Evolutionary conservation across 1,140 invertebrate species (phyloP).

Genomic region (Wiebesia pumilae): DNA sequence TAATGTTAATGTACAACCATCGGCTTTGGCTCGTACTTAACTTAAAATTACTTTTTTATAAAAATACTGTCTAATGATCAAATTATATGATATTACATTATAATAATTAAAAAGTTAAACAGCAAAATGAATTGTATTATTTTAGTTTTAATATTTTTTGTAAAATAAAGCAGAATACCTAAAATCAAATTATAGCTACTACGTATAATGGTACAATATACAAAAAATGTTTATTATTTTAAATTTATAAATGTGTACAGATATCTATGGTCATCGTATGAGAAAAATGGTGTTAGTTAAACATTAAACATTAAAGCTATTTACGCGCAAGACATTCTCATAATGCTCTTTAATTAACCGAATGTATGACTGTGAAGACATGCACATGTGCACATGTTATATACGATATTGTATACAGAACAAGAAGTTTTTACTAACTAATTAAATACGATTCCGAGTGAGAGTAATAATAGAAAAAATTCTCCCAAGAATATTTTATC

Average conservation of each 20-base stretch:
- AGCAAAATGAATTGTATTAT: too few species aligned
- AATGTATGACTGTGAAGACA: slow-evolving; percentile 16
- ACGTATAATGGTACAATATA: not conserved
- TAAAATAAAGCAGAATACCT: not conserved
- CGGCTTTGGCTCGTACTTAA: not conserved
- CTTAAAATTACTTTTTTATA: not conserved
- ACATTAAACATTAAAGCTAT: too few species aligned
- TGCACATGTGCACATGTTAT: slow-evolving; percentile 39
- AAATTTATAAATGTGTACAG: not conserved
- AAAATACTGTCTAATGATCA: too few species aligned
- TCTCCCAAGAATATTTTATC: slow-evolving; percentile 17
- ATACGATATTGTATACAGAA: slow-evolving; percentile 45
- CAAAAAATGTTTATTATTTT: not conserved
- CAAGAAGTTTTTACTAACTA: slow-evolving; percentile 19
- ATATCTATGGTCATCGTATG: not conserved
- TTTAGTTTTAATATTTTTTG: not conserved
- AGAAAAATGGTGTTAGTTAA: not conserved
- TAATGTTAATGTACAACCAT: not conserved
- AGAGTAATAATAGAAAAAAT: slow-evolving; percentile 11
- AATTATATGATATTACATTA: too few species aligned
- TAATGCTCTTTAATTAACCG: not conserved
- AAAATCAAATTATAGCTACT: not conserved
- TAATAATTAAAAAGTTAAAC: too few species aligned
- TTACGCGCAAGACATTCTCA: not conserved
- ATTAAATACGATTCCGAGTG: slow-evolving; percentile 39